A percentile compares a stretch with the other conserved stretches of the same genome.
Evolutionary conservation across 2,797 vertebrate genomes (phyloP).

Genomic region (Coregonus sp.): DNA sequence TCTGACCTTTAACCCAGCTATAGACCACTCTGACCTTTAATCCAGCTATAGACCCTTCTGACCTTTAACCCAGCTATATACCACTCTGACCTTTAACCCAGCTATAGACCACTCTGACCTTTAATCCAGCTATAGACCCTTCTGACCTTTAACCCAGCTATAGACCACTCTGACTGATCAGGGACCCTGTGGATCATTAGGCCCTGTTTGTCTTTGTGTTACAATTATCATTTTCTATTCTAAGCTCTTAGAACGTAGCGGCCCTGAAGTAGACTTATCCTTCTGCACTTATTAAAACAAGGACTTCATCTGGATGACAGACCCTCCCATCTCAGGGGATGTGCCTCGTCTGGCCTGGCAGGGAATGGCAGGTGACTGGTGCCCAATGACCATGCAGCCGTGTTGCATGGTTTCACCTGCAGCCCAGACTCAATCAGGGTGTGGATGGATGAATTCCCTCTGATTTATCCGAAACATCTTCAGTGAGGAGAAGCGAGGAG

Average conservation of each 20-base stretch:
- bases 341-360: neutral
- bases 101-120: too few relatives aligned
- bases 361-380: neutral
- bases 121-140: too few relatives aligned
- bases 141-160: too few relatives aligned
- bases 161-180: constrained; percentile 21
- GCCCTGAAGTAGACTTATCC: constrained; percentile 56
- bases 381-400: neutral
- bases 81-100: too few relatives aligned
- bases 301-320: constrained; percentile 38
- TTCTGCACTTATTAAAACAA: constrained; percentile 40
- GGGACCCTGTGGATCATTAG: constrained; percentile 58
- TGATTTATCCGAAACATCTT: neutral
- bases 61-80: too few relatives aligned
- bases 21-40: too few relatives aligned
- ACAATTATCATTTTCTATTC: constrained; percentile 55
- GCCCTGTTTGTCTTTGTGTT: constrained; percentile 52
- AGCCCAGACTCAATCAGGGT: neutral
- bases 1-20: too few relatives aligned
- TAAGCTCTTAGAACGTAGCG: constrained; percentile 58
- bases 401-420: neutral
- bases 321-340: neutral
- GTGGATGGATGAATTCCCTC: neutral
- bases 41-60: too few relatives aligned
- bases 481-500: neutral